Conservation (phyloP, 2,113 vertebrate species). For the Labeo catla region DNA sequence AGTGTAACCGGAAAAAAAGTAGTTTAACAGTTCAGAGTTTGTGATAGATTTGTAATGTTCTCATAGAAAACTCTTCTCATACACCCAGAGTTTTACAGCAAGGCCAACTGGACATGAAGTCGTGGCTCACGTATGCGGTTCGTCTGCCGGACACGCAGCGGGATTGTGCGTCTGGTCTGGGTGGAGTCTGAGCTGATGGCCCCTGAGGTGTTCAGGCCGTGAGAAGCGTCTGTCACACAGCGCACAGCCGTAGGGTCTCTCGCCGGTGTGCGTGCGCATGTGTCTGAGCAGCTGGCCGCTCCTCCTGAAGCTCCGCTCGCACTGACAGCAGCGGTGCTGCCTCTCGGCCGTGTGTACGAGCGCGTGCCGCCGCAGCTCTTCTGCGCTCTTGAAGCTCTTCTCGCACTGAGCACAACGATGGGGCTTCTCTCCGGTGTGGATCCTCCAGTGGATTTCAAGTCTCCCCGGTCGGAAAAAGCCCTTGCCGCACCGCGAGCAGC, state of each 20-base stretch:
- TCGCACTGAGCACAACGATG: neutral
- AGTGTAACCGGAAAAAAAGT: no score
- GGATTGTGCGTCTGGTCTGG: neutral
- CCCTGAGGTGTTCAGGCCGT: neutral
- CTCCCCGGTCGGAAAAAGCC: neutral
- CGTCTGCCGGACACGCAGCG: neutral
- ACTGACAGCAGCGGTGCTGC: neutral
- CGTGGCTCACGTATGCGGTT: no score
- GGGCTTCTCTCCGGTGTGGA: neutral
- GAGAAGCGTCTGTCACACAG: neutral
- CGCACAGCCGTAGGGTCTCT: neutral
- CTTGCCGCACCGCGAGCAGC: neutral
- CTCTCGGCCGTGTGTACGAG: neutral
- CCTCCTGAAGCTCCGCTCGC: neutral
- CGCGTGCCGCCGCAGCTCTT: neutral
- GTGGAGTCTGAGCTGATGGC: neutral
- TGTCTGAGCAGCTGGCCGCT: constrained; percentile 5
- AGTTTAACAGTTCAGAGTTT: no score
- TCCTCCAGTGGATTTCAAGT: neutral
- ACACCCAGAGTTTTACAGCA: no score
- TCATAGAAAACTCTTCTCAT: no score
- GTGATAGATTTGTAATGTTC: no score
- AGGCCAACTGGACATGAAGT: no score
- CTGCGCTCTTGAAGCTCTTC: neutral
- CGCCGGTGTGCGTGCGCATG: neutral